Conservation (phyloP, 1,140 invertebrate species). For the Tigriopus japonicus region DNA sequence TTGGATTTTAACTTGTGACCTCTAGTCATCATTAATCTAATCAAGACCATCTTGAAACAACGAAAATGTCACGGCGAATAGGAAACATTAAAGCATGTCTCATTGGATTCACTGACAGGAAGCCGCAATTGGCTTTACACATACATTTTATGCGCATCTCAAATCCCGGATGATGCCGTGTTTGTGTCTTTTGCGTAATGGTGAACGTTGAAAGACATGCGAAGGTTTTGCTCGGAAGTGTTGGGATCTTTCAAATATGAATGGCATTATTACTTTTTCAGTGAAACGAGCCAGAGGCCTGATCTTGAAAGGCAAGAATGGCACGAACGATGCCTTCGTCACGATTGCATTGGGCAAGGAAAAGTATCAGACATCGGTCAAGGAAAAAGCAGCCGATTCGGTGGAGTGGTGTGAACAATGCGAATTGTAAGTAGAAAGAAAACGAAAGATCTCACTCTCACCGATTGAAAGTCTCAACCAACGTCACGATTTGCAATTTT, state of each 20-base stretch:
- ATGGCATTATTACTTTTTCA: slow-evolving; percentile 28
- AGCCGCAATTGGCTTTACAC: background rate
- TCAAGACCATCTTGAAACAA: too few species aligned
- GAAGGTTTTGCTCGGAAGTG: background rate
- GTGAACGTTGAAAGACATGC: background rate
- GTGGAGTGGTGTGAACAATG: slow-evolving; percentile 91
- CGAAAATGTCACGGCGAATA: too few species aligned
- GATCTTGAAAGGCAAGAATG: slow-evolving; percentile 64
- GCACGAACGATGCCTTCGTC: slow-evolving; percentile 85
- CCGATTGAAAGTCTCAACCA: too few species aligned
- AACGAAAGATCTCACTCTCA: slow-evolving; percentile 1
- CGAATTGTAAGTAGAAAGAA: slow-evolving; percentile 51
- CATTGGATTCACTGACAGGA: background rate
- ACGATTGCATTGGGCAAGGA: slow-evolving; percentile 82
- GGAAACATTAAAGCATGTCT: too few species aligned
- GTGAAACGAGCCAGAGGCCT: slow-evolving; percentile 50
- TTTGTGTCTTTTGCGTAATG: background rate
- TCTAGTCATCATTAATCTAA: too few species aligned
- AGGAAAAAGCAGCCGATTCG: slow-evolving; percentile 58
- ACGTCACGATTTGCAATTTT: too few species aligned
- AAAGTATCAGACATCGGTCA: slow-evolving; percentile 84
- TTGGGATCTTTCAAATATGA: slow-evolving; percentile 6
- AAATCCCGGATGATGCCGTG: too few species aligned
- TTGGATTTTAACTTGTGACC: too few species aligned
- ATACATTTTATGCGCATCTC: background rate